phyloP scores from a whole-genome alignment of 2,113 vertebrate genomes.

The Castor canadensis region DNA sequence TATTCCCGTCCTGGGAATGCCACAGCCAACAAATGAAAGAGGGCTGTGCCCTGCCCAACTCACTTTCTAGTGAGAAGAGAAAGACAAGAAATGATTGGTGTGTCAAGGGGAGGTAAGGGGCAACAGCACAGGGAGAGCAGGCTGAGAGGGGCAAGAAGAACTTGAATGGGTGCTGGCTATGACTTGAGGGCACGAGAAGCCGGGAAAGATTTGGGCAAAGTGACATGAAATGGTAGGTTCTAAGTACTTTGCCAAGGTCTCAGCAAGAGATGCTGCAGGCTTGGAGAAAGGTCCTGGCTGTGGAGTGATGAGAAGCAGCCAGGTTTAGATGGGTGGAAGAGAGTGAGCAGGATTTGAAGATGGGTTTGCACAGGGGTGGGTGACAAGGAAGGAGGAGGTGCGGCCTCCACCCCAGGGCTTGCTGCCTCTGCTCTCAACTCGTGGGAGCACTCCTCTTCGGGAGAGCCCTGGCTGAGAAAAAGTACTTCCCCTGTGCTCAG shows the following conservation, averaged over 20 bases:
- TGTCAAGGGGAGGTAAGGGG: background rate
- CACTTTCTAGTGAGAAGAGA: background rate
- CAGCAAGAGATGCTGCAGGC: background rate
- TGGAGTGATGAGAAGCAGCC: background rate
- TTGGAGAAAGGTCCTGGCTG: background rate
- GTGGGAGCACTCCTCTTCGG: too few relatives aligned
- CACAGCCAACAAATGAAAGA: background rate
- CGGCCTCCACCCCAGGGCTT: too few relatives aligned
- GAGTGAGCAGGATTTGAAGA: background rate
- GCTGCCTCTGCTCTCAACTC: background rate
- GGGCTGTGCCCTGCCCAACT: background rate
- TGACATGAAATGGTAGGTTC: background rate
- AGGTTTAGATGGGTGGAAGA: background rate
- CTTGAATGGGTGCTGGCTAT: background rate
- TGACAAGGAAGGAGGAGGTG: background rate
- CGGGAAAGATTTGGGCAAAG: background rate
- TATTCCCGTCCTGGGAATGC: background rate
- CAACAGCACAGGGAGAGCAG: accelerated
- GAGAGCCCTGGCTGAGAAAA: background rate
- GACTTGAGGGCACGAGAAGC: accelerated
- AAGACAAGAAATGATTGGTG: background rate
- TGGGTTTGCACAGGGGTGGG: background rate
- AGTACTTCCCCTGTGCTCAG: background rate
- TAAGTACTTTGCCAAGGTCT: background rate
- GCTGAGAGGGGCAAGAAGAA: background rate